Conservation (phyloP, 2,888 invertebrate species). For the Ormyrus rosae region DNA sequence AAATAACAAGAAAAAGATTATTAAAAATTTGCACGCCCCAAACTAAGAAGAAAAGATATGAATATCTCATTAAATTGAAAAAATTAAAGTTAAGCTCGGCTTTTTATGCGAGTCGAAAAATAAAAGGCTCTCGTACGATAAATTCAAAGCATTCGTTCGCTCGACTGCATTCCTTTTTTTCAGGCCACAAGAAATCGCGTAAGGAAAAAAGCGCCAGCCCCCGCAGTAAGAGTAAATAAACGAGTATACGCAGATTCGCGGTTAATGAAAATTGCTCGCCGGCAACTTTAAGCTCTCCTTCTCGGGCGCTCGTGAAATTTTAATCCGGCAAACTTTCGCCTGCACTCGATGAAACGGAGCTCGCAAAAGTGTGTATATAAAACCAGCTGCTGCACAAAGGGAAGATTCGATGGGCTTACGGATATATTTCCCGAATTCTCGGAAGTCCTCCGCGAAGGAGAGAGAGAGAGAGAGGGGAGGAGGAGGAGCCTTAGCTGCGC, state of each 20-base stretch:
- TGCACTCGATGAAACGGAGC: not conserved
- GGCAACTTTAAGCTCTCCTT: not conserved
- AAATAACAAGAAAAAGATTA: not conserved
- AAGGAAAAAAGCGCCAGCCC: not conserved
- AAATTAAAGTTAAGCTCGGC: too few relatives aligned
- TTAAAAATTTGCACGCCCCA: not conserved
- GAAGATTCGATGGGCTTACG: not conserved
- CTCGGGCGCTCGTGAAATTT: conserved; percentile 28
- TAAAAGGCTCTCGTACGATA: conserved; percentile 3
- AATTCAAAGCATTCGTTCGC: conserved; percentile 21
- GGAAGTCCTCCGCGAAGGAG: not conserved
- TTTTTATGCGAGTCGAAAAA: not conserved
- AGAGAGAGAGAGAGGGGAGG: not conserved
- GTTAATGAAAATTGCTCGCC: conserved; percentile 43
- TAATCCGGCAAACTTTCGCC: conserved; percentile 33
- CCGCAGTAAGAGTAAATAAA: conserved; percentile 24
- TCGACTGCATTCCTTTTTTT: not conserved
- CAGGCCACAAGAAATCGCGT: not conserved
- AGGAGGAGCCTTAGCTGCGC: not conserved
- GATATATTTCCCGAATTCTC: conserved; percentile 21
- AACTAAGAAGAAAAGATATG: not conserved
- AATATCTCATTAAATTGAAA: not conserved
- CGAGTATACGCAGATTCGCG: conserved; percentile 24
- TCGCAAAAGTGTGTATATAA: not conserved
- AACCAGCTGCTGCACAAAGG: conserved; percentile 17